Evolutionary conservation across 2,797 vertebrate species (phyloP), one percentile per base, ranked within the genome.

Genomic region (Discoglossus pictus): DNA sequence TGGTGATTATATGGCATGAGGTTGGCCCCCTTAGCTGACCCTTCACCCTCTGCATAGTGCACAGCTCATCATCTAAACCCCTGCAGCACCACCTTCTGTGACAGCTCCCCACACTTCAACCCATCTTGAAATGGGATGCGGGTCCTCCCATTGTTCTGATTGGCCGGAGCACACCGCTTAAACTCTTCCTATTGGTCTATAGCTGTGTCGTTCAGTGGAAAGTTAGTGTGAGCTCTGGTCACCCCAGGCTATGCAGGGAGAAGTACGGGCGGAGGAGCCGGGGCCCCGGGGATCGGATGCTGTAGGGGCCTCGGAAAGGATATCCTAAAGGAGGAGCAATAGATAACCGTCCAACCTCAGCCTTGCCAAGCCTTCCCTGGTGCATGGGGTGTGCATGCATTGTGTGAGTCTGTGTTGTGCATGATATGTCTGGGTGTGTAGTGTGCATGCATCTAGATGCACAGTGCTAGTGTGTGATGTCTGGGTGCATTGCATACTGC

Each of bases 41-140:
- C 61, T 23, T 16, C 38, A 12, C 24, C 21, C 17, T 16, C 38
- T 10, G 38, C 18, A 53, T 13, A 38, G 3, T 15, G 17, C 20
- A 51, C 25, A 50, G 24, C 21, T 46, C 20, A 34, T 34, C 7
- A n/a, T 6, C 46, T 12, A 23, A 36, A 72, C 13, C 72, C 23
- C 60, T 31, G 74, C 42, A 78, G 65, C 47, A 61, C 72, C 71
- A 6, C 12, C 52, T 68, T 65, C 76, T 56, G 64, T 4, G 74
- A 64, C 75, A 51, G 48, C 80, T 80, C 81, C 76, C 54, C 63
- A 38, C 80, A 2, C 61, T 71, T 78, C 83, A 84, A 86, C 84
- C 85, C 66, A 82, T 56, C 82, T 79, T 77, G 63, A 68, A 60
- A 38, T 44, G 31, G 48, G 36, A 40, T 65, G 55, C 53, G 34